Base-by-base conservation (phyloP, 1,140 invertebrate species). In the Neotoxoptera formosana region DNA sequence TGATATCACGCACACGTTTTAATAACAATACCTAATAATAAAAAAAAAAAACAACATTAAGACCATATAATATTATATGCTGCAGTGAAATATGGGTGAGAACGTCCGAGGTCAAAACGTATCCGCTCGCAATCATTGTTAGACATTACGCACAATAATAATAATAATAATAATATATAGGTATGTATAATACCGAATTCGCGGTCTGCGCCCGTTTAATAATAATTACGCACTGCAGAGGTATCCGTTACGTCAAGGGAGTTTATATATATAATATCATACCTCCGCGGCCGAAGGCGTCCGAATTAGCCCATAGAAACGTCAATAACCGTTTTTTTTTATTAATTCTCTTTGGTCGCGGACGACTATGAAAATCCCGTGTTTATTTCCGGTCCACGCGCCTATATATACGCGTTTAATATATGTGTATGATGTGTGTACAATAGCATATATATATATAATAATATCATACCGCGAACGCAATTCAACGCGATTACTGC, bases 321-420 rank as follows among this genome's bases (percentile, higher is more conserved):
- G 90, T 91, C 90, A 91, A 91, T 91, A 91, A 91, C 90, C 67
- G 90, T 91, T 91, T 91, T 91, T 34, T n/a, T n/a, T n/a, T n/a
- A n/a, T n/a, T 76, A 76, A 6, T 76, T 76, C 30, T 76, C 30
- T n/a, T 67, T 2, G 53, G 11, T 2, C 23, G 45, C 8, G 11
- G 11, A 34, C 76, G 23, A n/a, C n/a, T n/a, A n/a, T n/a, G n/a
- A 83, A 83, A 83, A 84, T 56, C 21, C 45, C 90, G 45, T 3
- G 25, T n/a, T 41, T 41, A 34, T 84, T 92, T 84, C 81, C 76
- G 91, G 90, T 34, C 60, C 90, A 91, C 90, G 91, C n/a, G 48
- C 91, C 91, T 21, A 47, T 25, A 48, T 48, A 87, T 17, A 17
- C 30, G 30, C 36, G 0, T 17, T 0, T 41, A 41, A 41, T 67